Base-by-base conservation (phyloP, 2,797 vertebrate species). In the Pachyuromys duprasi region DNA sequence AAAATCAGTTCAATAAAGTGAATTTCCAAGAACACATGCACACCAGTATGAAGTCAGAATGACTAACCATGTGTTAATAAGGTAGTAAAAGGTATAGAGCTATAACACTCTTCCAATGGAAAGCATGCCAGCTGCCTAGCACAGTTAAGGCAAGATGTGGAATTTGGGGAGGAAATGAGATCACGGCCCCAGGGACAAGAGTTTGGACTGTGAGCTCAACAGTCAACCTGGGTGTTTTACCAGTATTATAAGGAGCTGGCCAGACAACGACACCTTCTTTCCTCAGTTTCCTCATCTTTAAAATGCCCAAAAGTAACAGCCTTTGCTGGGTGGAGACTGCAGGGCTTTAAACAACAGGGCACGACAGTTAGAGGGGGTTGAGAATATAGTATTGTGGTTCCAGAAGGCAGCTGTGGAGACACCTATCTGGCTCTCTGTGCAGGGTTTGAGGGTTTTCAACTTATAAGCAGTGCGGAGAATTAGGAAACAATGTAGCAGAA, bases 21-120 rank as follows among this genome's bases (percentile, higher is more conserved):
- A 89, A 86, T 89, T 97, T 96, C 93, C 81, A 96, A 90, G 83
- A 96, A 94, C 42, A 92, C 28, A 28, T 39, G 53, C 57, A 92
- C 74, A 79, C 67, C 70, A 93, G 90, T 76, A 89, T 95, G 78
- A 90, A 89, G 93, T 86, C 83, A 87, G 78, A 90, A 79, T 93
- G 67, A 93, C 70, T 86, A 92, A 74, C 45, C 33, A 2, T 89
- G 83, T 80, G 86, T 72, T 95, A 89, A 94, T 90, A 91, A 80
- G 90, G 93, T 2, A 93, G 86, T 65, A 93, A 95, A 88, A 88
- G 69, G 20, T 65, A 24, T 20, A 81, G 79, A 86, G 42, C 75
- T 28, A 2, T 60, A 78, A 53, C 36, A 49, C 53, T 69, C 69
- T 70, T 28, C 76, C 76, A 57, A 55, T 63, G 62, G 80, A 95